Base-by-base conservation (phyloP, 2,113 vertebrate genomes). In the Papio anubis region DNA sequence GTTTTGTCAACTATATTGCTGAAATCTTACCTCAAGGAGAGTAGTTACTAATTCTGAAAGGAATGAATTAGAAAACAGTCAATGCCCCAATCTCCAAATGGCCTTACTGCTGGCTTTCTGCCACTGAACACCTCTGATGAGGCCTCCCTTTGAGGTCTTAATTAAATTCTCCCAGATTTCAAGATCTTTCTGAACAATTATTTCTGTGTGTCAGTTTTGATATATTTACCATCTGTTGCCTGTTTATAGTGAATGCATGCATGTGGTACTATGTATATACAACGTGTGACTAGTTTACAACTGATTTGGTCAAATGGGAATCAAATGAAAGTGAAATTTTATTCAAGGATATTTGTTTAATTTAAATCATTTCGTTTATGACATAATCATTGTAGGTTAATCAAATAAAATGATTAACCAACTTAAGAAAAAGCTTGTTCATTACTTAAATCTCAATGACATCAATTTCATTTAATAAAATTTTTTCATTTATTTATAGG, bases 241-340 rank as follows among this genome's bases (percentile, higher is more conserved):
- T 89, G 14, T 73, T 94, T 82, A 87, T 7, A 94, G n/a, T 72
- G 38, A 86, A 84, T 80, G 68, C 17, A n/a, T 7, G 3, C 40
- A 75, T 76, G 16, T 52, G 48, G 70, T 61, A 86, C 18, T 86
- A 20, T 68, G 96, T 85, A 97, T 88, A 64, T 11, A 17, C 4
- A 81, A 75, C 10, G 3, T n/a, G 27, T 52, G 76, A 66, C 20
- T 75, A 52, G 11, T 55, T 95, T 85, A 90, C 50, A 98, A 98
- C 89, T 98, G 98, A 98, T 97, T 98, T 97, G 97, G 95, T 98
- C 95, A 98, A 98, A 97, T 98, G 98, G 96, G 97, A 98, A 98
- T 98, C 97, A 98, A 96, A 93, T 98, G 97, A 98, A 98, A 97
- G 98, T 98, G 95, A 98, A 98, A 97, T 97, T 98, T 98, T 98